Percentiles rank a stretch among this genome's conserved stretches.
Evolutionary conservation across 2,888 invertebrate species (phyloP).

Genomic region (Pherbina coryleti): DNA sequence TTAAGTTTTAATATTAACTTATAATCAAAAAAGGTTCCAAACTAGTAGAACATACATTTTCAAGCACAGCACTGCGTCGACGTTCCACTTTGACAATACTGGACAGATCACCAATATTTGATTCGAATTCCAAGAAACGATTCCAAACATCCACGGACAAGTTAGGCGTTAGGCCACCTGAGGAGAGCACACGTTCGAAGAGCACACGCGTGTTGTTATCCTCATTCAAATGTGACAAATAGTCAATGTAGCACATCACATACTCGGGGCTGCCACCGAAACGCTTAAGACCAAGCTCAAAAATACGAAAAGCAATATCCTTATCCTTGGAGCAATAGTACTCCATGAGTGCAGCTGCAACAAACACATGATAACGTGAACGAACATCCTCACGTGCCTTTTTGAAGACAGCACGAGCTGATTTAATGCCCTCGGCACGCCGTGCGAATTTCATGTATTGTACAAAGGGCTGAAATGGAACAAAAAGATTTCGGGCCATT

Average conservation of each 20-base stretch:
- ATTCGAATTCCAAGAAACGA: constrained; percentile 97
- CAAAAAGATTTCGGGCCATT: background rate
- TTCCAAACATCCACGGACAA: constrained; percentile 99
- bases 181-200: constrained; percentile 95
- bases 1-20: background rate
- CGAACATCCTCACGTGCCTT: constrained; percentile 90
- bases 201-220: constrained; percentile 99
- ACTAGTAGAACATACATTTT: constrained; percentile 76
- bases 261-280: constrained; percentile 96
- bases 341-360: constrained; percentile 98
- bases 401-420: constrained; percentile 94
- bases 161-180: constrained; percentile 90
- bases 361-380: constrained; percentile 92
- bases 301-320: constrained; percentile 95
- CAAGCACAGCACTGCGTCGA: constrained; percentile 88
- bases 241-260: constrained; percentile 95
- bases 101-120: constrained; percentile 96
- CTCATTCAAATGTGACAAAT: constrained; percentile 97
- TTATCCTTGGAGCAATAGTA: constrained; percentile 99
- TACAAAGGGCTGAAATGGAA: constrained; percentile 82
- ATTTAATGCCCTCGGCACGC: constrained; percentile 97
- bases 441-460: constrained; percentile 99
- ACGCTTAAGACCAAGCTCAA: constrained; percentile 97
- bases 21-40: background rate
- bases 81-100: constrained; percentile 98